phyloP scores from a whole-genome alignment of 1,140 invertebrate species.

The Diorhabda elongata region DNA sequence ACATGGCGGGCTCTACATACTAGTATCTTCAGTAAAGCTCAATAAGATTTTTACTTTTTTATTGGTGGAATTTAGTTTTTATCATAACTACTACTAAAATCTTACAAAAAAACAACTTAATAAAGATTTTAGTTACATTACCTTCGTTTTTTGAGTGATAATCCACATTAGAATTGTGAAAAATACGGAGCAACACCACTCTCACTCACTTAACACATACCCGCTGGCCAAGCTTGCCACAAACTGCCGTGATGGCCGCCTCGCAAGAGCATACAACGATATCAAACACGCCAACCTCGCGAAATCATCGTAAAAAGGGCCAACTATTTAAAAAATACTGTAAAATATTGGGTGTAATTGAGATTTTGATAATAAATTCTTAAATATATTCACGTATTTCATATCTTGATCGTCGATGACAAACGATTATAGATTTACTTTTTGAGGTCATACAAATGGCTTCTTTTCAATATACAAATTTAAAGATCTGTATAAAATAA shows the following conservation, averaged over 20 bases:
- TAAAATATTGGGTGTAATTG: slow-evolving; percentile 23
- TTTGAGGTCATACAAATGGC: slow-evolving; percentile 13
- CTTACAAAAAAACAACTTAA: slow-evolving; percentile 24
- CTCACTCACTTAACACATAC: slow-evolving; percentile 46
- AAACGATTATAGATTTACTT: slow-evolving; percentile 3
- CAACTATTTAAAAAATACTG: slow-evolving; percentile 27
- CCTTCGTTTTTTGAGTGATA: slow-evolving; percentile 43
- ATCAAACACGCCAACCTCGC: neutral
- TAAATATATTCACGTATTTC: neutral
- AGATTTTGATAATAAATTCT: slow-evolving; percentile 7
- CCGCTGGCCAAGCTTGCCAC: slow-evolving; percentile 45
- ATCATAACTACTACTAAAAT: slow-evolving; percentile 23
- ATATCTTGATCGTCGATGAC: neutral
- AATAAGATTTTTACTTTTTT: slow-evolving; percentile 28
- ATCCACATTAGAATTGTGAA: slow-evolving; percentile 45
- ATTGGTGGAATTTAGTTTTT: slow-evolving; percentile 16
- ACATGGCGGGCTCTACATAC: slow-evolving; percentile 45
- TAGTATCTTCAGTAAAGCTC: slow-evolving; percentile 37
- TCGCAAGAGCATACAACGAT: slow-evolving; percentile 18
- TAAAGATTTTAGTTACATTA: slow-evolving; percentile 36
- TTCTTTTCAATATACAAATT: no score
- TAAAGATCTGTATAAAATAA: no score
- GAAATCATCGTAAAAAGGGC: slow-evolving; percentile 4
- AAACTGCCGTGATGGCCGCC: slow-evolving; percentile 46
- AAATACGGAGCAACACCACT: slow-evolving; percentile 48